Evolutionary conservation across 2,888 invertebrate genomes (phyloP).

Genomic region (Leptarthrus brevirostris): DNA sequence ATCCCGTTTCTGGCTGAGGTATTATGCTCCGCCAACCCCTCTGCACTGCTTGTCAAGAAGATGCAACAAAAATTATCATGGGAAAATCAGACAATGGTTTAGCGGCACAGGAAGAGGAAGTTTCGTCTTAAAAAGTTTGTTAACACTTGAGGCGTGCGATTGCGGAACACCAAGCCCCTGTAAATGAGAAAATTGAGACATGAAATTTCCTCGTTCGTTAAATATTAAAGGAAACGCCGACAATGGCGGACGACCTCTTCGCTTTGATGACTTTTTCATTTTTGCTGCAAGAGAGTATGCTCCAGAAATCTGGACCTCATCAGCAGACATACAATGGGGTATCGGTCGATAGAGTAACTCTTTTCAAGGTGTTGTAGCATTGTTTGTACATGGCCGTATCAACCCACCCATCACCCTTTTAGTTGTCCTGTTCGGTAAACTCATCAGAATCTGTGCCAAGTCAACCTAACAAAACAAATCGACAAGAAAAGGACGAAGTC

Average conservation of each 20-base stretch:
- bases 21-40: no score
- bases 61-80: slow-evolving; percentile 29
- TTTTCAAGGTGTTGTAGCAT: slow-evolving; percentile 5
- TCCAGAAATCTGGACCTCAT: background rate
- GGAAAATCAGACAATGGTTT: no score
- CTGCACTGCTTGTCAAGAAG: no score
- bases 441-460: slow-evolving; percentile 17
- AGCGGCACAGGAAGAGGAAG: no score
- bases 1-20: no score
- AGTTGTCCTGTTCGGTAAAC: background rate
- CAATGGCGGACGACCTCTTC: slow-evolving; percentile 10
- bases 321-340: background rate
- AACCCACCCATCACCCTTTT: background rate
- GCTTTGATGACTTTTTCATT: background rate
- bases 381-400: slow-evolving; percentile 20
- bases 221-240: slow-evolving; percentile 18
- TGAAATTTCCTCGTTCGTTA: slow-evolving; percentile 23
- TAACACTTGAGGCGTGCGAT: no score
- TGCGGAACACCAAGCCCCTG: background rate
- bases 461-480: background rate
- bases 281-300: background rate
- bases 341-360: slow-evolving; percentile 3
- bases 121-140: no score
- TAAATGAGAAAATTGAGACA: slow-evolving; percentile 26
- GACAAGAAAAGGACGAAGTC: slow-evolving; percentile 7